Percentiles rank a stretch among this genome's conserved stretches.
Evolutionary conservation across 2,797 vertebrate genomes (phyloP).

Genomic region (Chlorospingus semifuscus): DNA sequence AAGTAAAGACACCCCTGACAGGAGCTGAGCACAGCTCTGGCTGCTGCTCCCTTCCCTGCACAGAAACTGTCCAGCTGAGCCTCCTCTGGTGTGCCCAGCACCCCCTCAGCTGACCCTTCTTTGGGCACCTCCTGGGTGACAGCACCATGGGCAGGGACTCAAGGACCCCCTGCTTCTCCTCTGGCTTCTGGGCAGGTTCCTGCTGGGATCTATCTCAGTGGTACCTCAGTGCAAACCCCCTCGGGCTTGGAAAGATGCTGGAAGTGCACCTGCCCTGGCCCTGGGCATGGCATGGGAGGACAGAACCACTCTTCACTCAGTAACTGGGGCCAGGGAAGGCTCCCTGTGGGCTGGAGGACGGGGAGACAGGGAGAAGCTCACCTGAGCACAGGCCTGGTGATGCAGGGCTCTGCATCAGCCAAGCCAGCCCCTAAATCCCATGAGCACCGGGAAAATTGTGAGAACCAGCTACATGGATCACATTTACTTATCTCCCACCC

Average conservation of each 20-base stretch:
- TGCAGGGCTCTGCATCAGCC: accelerated
- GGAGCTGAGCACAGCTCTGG: background rate
- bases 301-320: background rate
- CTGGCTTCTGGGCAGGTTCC: background rate
- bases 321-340: background rate
- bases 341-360: background rate
- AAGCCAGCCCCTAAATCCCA: background rate
- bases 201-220: background rate
- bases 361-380: background rate
- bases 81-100: background rate
- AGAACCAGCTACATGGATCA: background rate
- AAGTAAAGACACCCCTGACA: background rate
- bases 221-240: no score
- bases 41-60: background rate
- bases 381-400: accelerated
- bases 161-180: background rate
- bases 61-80: background rate
- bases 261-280: background rate
- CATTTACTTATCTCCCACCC: no score
- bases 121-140: background rate
- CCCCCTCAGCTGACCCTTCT: background rate
- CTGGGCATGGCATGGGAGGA: accelerated
- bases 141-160: background rate
- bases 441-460: background rate
- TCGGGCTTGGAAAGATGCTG: background rate